phyloP scores from a whole-genome alignment of 2,888 invertebrate genomes.

The Notodromas monacha region DNA sequence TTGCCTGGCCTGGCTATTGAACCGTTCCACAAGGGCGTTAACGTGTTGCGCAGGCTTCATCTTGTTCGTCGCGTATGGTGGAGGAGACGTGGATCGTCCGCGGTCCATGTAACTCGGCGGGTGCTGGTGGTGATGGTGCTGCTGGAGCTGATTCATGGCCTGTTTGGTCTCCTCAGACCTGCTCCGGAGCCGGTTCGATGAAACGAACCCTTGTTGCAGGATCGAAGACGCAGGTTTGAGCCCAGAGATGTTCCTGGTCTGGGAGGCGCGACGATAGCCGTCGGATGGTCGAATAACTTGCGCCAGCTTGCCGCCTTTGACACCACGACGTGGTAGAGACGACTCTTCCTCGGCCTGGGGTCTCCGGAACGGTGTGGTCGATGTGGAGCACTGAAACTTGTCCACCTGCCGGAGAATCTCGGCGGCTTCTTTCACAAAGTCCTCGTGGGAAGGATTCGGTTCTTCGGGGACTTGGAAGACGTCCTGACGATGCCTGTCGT shows the following conservation, averaged over 20 bases:
- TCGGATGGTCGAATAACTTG: neutral
- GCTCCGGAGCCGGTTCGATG: too few species aligned
- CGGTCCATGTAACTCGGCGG: neutral
- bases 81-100: neutral
- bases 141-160: neutral
- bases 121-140: neutral
- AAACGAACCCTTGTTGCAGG: too few species aligned
- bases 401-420: conserved; percentile 1
- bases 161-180: too few species aligned
- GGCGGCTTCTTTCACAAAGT: neutral
- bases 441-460: neutral
- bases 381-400: neutral
- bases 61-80: neutral
- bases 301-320: neutral
- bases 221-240: too few species aligned
- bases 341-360: neutral
- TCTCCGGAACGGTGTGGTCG: neutral
- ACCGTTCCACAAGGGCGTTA: neutral
- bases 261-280: too few species aligned
- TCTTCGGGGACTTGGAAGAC: neutral
- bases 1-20: neutral
- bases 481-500: too few species aligned
- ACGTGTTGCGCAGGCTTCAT: neutral
- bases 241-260: neutral
- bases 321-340: neutral